These are phyloP conservation scores for Margarornis squamiger DNA, from an alignment of 2,797 vertebrate genomes.

Conservation along the genomic window DNA sequence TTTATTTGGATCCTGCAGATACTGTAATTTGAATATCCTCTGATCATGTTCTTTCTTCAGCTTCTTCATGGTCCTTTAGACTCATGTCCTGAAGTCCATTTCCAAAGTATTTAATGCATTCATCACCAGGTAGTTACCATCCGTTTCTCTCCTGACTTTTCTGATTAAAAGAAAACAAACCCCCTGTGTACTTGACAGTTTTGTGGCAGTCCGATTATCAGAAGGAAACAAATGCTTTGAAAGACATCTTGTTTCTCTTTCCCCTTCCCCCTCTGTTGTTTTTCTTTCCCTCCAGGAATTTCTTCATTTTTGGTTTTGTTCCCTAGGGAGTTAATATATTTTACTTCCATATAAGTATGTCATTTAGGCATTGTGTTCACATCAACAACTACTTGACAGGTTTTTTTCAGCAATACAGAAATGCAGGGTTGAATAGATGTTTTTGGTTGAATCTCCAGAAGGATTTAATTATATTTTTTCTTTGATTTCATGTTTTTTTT, in stretches of 20 bases:
- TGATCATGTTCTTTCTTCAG: background rate
- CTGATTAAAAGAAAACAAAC: background rate
- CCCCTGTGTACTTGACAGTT: background rate
- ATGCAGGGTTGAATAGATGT: background rate
- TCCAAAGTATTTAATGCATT: background rate
- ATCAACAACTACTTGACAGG: background rate
- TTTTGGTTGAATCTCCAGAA: background rate
- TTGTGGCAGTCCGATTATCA: background rate
- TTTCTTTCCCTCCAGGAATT: background rate
- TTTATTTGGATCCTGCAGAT: background rate
- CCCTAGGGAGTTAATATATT: background rate
- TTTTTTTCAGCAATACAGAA: background rate
- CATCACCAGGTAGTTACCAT: background rate
- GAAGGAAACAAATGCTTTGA: background rate
- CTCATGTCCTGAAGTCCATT: background rate
- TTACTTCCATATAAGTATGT: background rate
- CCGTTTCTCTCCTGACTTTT: background rate
- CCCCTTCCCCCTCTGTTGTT: background rate
- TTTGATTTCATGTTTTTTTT: background rate
- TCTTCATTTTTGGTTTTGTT: background rate
- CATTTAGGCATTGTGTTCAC: background rate
- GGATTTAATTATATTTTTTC: background rate
- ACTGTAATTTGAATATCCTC: background rate
- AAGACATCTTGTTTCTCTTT: background rate
- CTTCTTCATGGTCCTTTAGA: background rate